A percentile compares a stretch with the other conserved stretches of the same genome.
These are phyloP conservation scores for Ophthalmolycus amberensis DNA, from an alignment of 2,113 vertebrate genomes.

Conservation along the genomic window DNA sequence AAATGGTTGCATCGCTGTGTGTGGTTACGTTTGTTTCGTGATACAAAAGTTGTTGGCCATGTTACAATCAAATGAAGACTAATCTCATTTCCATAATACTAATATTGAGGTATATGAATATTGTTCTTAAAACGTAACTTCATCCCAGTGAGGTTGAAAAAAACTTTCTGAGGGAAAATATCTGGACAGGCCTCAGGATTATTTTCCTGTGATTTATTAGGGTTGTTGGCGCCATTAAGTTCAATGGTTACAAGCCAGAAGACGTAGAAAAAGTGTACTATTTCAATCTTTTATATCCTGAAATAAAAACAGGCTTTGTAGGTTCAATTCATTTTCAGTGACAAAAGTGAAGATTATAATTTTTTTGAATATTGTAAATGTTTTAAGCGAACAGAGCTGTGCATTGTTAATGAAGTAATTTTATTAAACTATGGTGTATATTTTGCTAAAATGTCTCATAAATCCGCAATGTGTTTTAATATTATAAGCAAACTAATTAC, in stretches of 20 bases:
- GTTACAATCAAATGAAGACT: conserved; percentile 6
- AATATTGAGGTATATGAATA: not conserved
- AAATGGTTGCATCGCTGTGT: not conserved
- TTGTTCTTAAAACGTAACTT: not conserved
- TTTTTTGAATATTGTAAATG: not conserved
- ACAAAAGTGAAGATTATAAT: not conserved
- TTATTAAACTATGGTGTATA: not conserved
- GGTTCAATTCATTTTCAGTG: conserved; percentile 7
- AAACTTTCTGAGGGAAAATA: not conserved
- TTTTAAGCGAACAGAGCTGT: not conserved
- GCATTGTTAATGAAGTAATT: not conserved
- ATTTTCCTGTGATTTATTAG: conserved; percentile 26
- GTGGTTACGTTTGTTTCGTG: not conserved
- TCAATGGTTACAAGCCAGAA: conserved; percentile 33
- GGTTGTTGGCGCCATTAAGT: conserved; percentile 50
- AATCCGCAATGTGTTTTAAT: not conserved
- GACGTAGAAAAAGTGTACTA: conserved; percentile 6
- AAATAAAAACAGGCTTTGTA: not conserved
- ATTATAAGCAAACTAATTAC: not conserved
- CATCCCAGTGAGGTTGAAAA: not conserved
- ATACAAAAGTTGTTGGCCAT: not conserved
- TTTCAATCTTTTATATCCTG: not conserved
- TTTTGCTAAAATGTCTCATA: not conserved
- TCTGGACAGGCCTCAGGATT: not conserved
- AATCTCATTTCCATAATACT: not conserved